A percentile compares a stretch with the other conserved stretches of the same genome.
Conservation (phyloP, 2,113 vertebrate species). For the Pelecanoides urinatrix region DNA sequence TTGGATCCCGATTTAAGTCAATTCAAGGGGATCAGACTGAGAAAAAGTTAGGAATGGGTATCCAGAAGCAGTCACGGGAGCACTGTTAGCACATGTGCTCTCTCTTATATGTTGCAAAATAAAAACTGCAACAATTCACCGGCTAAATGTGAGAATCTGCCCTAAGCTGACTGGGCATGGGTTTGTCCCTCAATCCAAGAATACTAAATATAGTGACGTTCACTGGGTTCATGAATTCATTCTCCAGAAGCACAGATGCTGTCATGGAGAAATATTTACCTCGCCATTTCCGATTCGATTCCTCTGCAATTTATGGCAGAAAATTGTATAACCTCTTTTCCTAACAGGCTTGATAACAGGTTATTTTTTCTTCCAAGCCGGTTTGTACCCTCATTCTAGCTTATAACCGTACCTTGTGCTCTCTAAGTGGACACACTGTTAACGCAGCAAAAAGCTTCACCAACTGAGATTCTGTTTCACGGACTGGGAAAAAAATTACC, state of each 20-base stretch:
- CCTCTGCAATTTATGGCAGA: slow-evolving; percentile 40
- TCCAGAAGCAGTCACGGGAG: not conserved
- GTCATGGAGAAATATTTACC: not conserved
- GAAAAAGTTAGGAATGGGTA: not conserved
- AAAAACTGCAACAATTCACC: not conserved
- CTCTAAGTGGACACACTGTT: not conserved
- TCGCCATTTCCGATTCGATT: slow-evolving; percentile 20
- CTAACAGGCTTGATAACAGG: not conserved
- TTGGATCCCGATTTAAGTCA: not conserved
- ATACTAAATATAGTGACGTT: not conserved
- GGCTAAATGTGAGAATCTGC: not conserved
- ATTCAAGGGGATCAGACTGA: not conserved
- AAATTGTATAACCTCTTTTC: slow-evolving; percentile 41
- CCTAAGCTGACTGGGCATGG: not conserved
- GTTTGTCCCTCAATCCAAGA: not conserved
- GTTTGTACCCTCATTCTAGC: slow-evolving; percentile 12
- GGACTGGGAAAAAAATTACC: not conserved
- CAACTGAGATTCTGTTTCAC: not conserved
- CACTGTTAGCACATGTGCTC: fast-evolving
- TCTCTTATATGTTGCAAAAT: not conserved
- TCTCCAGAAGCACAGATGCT: not conserved
- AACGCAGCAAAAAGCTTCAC: not conserved
- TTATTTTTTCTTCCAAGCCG: slow-evolving; percentile 58
- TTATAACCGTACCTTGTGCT: slow-evolving; percentile 4
- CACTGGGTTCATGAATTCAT: slow-evolving; percentile 21